These are phyloP conservation scores for Physella acuta DNA, from an alignment of 1,140 invertebrate species.

Conservation along the genomic window DNA sequence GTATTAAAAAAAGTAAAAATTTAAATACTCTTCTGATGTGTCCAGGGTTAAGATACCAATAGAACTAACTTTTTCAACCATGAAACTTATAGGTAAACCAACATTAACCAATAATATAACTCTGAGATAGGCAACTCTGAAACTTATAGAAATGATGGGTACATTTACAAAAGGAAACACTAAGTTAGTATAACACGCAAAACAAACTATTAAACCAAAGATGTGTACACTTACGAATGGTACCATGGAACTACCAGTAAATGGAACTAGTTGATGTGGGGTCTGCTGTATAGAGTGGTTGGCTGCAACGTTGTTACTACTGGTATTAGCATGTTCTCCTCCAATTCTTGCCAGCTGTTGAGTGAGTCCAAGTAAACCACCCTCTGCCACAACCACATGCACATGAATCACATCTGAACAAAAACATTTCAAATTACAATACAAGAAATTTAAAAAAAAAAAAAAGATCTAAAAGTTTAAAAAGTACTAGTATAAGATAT, in stretches of 20 bases:
- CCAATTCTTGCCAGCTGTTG: constrained; percentile 67
- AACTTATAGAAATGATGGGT: no score
- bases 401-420: constrained; percentile 72
- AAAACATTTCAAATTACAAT: constrained; percentile 25
- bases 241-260: background rate
- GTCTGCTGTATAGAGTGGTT: background rate
- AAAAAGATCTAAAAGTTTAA: background rate
- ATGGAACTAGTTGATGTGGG: background rate
- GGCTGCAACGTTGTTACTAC: background rate
- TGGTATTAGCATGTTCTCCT: constrained; percentile 30
- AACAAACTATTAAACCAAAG: no score
- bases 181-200: no score
- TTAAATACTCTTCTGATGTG: no score
- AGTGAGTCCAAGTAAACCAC: constrained; percentile 70
- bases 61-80: no score
- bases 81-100: no score
- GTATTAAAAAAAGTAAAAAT: no score
- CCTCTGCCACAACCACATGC: constrained; percentile 70
- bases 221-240: no score
- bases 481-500: background rate
- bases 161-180: no score
- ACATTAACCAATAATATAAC: no score
- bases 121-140: no score
- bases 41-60: no score
- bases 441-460: constrained; percentile 1